Conservation (phyloP, 92 coral and sea anemone species). For the Zoanthus gigantus region DNA sequence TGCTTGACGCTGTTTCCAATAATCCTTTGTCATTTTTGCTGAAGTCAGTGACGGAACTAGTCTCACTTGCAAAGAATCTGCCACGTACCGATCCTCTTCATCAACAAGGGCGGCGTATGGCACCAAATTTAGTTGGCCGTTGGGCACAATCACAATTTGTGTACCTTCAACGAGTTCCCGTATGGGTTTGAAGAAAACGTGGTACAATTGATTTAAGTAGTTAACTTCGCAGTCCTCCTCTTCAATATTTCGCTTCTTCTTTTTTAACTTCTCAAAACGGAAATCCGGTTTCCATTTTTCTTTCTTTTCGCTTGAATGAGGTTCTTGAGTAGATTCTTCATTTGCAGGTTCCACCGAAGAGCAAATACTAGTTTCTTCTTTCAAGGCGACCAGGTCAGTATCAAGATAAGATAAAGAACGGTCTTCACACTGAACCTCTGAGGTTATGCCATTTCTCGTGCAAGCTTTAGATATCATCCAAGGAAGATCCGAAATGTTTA, state of each 20-base stretch:
- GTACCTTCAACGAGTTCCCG: conserved; percentile 9
- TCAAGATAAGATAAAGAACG: not conserved
- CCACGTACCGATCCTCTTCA: conserved; percentile 2
- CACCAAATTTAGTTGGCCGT: not conserved
- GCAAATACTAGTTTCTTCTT: not conserved
- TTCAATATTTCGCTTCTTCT: not conserved
- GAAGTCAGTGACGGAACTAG: conserved; percentile 16
- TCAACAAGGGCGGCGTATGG: conserved; percentile 25
- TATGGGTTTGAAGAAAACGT: not conserved
- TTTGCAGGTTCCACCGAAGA: not conserved
- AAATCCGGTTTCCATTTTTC: not conserved
- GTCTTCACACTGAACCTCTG: not conserved
- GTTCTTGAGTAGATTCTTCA: not conserved
- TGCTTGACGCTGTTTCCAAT: not conserved
- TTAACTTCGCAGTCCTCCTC: not conserved
- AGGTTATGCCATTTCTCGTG: not conserved
- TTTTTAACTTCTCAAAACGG: not conserved
- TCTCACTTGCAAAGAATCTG: conserved; percentile 21
- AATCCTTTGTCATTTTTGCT: conserved; percentile 9
- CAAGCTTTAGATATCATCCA: not conserved
- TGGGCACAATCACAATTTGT: conserved; percentile 6
- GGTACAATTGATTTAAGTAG: not conserved
- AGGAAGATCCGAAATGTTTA: not conserved
- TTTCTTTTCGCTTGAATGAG: not conserved
- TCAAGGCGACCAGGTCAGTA: not conserved